These are phyloP conservation scores for Chesias legatella DNA, from an alignment of 2,888 invertebrate species.

Conservation along the genomic window DNA sequence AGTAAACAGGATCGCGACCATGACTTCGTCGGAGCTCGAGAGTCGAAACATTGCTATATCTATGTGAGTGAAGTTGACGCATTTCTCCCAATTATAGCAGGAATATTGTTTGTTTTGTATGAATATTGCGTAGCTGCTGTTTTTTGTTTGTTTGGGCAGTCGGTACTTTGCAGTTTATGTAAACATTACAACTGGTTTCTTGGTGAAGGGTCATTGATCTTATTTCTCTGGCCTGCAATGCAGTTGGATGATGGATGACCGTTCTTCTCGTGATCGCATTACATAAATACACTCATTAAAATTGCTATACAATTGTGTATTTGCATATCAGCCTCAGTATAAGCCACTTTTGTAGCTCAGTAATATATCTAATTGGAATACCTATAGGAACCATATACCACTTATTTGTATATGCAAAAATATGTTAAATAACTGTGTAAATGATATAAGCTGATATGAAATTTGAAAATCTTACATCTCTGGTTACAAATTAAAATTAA, in stretches of 20 bases:
- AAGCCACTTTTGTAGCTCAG: no score
- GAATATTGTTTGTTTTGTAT: slow-evolving; percentile 42
- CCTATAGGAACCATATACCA: no score
- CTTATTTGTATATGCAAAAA: no score
- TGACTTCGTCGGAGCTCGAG: slow-evolving; percentile 74
- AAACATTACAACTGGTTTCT: slow-evolving; percentile 25
- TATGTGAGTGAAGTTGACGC: slow-evolving; percentile 65
- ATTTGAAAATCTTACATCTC: no score
- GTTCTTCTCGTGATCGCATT: slow-evolving; percentile 4
- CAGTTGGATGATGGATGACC: slow-evolving; percentile 4
- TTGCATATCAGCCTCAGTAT: slow-evolving; percentile 2
- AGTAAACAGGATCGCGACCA: slow-evolving; percentile 47
- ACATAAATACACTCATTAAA: slow-evolving; percentile 4
- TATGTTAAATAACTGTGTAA: no score
- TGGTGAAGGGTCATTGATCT: slow-evolving; percentile 33
- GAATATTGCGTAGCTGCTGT: slow-evolving; percentile 27
- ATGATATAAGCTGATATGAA: no score
- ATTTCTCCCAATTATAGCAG: slow-evolving; percentile 57
- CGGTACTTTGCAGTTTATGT: slow-evolving; percentile 16
- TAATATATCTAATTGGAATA: no score
- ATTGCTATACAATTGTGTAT: slow-evolving; percentile 9
- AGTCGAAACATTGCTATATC: slow-evolving; percentile 72
- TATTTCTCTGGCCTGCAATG: slow-evolving; percentile 13
- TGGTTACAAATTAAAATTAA: no score
- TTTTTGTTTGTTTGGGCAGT: slow-evolving; percentile 42